phyloP scores from a whole-genome alignment of 2,797 vertebrate species.

The Gobionotothen gibberifrons region DNA sequence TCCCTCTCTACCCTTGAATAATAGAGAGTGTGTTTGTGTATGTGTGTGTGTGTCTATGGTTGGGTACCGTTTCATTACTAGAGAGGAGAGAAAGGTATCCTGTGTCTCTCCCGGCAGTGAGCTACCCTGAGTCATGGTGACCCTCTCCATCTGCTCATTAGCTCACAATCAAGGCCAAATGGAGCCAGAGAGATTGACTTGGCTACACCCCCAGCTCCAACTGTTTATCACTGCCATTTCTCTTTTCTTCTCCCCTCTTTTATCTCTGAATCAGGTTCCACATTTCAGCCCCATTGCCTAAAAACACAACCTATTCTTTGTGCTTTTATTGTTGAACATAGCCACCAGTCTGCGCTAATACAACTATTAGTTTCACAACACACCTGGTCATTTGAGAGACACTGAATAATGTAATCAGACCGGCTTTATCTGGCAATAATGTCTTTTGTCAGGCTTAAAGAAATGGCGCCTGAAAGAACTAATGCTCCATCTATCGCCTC shows the following conservation, averaged over 20 bases:
- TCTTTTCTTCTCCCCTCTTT: conserved; percentile 45
- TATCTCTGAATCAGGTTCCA: conserved; percentile 9
- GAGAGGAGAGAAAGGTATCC: conserved; percentile 67
- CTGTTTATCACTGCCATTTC: conserved; percentile 62
- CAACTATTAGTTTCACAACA: conserved; percentile 37
- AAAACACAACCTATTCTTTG: not conserved
- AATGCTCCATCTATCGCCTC: conserved; percentile 51
- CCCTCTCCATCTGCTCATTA: conserved; percentile 83
- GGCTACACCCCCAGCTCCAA: conserved; percentile 64
- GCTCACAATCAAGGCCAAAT: conserved; percentile 81
- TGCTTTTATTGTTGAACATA: conserved; percentile 15
- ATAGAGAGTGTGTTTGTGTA: conserved; percentile 30
- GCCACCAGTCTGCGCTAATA: conserved; percentile 23
- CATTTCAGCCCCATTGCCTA: conserved; percentile 22
- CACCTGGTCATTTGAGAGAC: conserved; percentile 48
- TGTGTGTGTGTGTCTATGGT: conserved; percentile 26
- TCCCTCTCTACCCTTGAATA: conserved; percentile 61
- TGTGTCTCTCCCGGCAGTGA: conserved; percentile 69
- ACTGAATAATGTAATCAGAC: conserved; percentile 45
- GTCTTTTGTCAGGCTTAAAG: conserved; percentile 38
- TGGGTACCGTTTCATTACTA: conserved; percentile 64
- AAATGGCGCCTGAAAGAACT: conserved; percentile 43
- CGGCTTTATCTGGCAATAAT: conserved; percentile 47
- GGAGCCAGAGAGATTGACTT: conserved; percentile 77
- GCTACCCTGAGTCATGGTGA: conserved; percentile 70